These are phyloP conservation scores for Drosophila ficusphila DNA, from an alignment of 1,140 invertebrate species.

Conservation along the genomic window DNA sequence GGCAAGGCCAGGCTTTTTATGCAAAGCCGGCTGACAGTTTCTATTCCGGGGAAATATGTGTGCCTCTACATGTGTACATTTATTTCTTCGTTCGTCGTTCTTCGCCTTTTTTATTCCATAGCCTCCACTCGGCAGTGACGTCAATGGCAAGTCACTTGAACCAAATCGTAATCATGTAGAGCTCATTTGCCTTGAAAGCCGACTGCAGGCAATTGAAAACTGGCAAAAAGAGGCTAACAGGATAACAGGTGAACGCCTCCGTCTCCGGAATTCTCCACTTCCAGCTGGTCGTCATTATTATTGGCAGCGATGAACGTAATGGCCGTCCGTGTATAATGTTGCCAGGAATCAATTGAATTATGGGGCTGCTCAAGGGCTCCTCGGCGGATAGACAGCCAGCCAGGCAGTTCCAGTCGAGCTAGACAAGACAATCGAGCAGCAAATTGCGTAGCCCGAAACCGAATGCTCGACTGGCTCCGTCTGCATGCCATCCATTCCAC, in stretches of 20 bases:
- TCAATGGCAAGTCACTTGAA: slow-evolving; percentile 60
- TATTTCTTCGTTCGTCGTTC: slow-evolving; percentile 34
- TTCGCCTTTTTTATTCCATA: slow-evolving; percentile 4
- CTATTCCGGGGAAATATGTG: slow-evolving; percentile 14
- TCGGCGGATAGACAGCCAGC: slow-evolving; percentile 26
- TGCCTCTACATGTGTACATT: slow-evolving; percentile 19
- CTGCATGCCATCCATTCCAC: neutral
- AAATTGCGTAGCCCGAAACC: slow-evolving; percentile 77
- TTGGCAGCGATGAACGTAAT: slow-evolving; percentile 69
- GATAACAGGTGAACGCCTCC: slow-evolving; percentile 47
- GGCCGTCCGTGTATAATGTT: slow-evolving; percentile 65
- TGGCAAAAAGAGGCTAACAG: slow-evolving; percentile 68
- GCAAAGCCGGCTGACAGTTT: slow-evolving; percentile 38
- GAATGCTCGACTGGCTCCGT: slow-evolving; percentile 47
- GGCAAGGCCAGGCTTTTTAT: slow-evolving; percentile 32
- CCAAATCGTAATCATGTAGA: slow-evolving; percentile 76
- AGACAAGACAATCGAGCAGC: slow-evolving; percentile 76
- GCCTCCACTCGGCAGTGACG: slow-evolving; percentile 37
- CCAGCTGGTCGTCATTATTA: slow-evolving; percentile 37
- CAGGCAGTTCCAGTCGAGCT: slow-evolving; percentile 2
- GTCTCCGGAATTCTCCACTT: too few relatives aligned
- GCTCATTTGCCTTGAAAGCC: slow-evolving; percentile 66
- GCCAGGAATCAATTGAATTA: slow-evolving; percentile 77
- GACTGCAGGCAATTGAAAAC: slow-evolving; percentile 66
- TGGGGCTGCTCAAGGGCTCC: slow-evolving; percentile 50